These are phyloP conservation scores for Enoplolaimus lenunculus DNA, from an alignment of 2,888 invertebrate species.

Conservation along the genomic window DNA sequence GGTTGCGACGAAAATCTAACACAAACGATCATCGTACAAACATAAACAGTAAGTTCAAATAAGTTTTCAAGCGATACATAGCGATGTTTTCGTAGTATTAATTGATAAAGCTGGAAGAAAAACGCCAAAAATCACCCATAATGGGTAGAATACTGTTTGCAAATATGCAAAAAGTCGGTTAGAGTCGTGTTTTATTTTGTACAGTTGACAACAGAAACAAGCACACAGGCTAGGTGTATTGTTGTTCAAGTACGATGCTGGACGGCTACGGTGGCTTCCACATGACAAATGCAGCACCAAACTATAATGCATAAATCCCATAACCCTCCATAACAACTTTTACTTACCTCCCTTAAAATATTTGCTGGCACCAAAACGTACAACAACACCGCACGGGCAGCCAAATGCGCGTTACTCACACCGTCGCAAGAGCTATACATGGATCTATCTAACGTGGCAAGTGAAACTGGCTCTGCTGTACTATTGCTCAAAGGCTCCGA, in stretches of 20 bases:
- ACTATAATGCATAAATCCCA: too few relatives aligned
- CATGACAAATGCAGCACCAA: too few relatives aligned
- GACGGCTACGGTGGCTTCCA: too few relatives aligned
- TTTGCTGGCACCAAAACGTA: neutral
- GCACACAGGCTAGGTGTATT: too few relatives aligned
- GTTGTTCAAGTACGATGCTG: too few relatives aligned
- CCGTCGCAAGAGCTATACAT: neutral
- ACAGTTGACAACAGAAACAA: too few relatives aligned
- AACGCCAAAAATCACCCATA: too few relatives aligned
- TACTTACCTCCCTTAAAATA: neutral
- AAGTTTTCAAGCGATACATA: constrained; percentile 46
- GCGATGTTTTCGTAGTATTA: constrained; percentile 42
- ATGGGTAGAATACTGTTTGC: too few relatives aligned
- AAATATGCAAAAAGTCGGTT: too few relatives aligned
- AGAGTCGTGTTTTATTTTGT: too few relatives aligned
- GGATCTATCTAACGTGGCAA: neutral
- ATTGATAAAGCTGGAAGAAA: constrained; percentile 42
- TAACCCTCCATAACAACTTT: too few relatives aligned
- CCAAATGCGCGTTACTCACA: neutral
- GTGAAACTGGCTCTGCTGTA: neutral
- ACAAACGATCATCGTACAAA: constrained; percentile 26
- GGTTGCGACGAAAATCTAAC: neutral
- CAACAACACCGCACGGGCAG: neutral
- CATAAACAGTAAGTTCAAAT: constrained; percentile 46
- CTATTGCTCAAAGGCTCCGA: neutral